These are phyloP conservation scores for Monoplex corrugatus DNA, from an alignment of 2,888 invertebrate species.

Conservation along the genomic window DNA sequence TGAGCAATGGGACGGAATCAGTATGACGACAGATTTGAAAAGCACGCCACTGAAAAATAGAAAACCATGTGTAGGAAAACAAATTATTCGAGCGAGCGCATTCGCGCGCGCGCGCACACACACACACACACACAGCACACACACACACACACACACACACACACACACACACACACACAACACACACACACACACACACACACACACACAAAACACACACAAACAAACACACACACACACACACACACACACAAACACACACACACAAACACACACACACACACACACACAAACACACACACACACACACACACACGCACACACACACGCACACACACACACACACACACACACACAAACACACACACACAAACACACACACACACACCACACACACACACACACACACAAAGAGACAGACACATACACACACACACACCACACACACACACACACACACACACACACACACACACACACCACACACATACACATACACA, in stretches of 20 bases:
- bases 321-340: neutral
- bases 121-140: neutral
- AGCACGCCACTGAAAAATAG: neutral
- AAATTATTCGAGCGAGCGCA: neutral
- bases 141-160: neutral
- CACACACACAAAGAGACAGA: neutral
- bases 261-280: neutral
- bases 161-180: neutral
- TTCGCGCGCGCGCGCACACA: neutral
- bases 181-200: neutral
- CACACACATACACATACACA: too few relatives aligned
- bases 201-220: neutral
- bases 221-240: neutral
- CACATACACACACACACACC: conserved; percentile 1
- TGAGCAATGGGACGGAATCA: too few relatives aligned
- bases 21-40: neutral
- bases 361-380: neutral
- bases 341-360: neutral
- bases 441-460: conserved; percentile 15
- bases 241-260: neutral
- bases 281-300: neutral
- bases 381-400: neutral
- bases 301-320: neutral
- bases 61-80: neutral
- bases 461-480: neutral